A percentile compares a stretch with the other conserved stretches of the same genome.
phyloP scores from a whole-genome alignment of 2,797 vertebrate genomes.

The Phrynocephalus vlangalii region DNA sequence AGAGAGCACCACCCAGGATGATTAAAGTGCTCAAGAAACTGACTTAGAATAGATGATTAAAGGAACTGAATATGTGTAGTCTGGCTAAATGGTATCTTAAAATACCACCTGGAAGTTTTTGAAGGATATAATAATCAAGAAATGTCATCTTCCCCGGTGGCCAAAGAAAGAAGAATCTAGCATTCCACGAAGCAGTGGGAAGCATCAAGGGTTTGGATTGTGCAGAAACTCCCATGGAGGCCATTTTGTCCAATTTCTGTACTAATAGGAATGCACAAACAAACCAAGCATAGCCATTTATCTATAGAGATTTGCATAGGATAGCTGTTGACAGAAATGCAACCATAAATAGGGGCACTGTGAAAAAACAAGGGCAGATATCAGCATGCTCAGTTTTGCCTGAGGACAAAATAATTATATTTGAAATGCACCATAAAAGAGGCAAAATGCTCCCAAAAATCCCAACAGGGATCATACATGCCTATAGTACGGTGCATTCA shows the following conservation, averaged over 20 bases:
- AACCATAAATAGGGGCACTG: not conserved
- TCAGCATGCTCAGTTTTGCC: not conserved
- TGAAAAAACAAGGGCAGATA: not conserved
- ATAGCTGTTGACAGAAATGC: not conserved
- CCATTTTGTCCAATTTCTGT: not conserved
- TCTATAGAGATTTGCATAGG: not conserved
- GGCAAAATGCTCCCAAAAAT: not conserved
- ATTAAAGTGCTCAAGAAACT: slow-evolving; percentile 70
- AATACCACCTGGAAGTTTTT: slow-evolving; percentile 65
- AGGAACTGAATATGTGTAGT: slow-evolving; percentile 71
- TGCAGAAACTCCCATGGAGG: not conserved
- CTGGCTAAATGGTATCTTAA: slow-evolving; percentile 70
- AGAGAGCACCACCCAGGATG: slow-evolving; percentile 61
- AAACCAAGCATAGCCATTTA: no score
- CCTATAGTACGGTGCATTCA: not conserved
- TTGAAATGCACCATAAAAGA: no score
- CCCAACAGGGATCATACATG: not conserved
- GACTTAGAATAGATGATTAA: slow-evolving; percentile 72
- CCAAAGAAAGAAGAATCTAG: slow-evolving; percentile 36
- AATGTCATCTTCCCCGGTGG: slow-evolving; percentile 55
- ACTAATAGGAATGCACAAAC: not conserved
- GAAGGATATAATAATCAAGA: slow-evolving; percentile 57
- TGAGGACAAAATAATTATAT: not conserved
- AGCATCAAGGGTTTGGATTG: slow-evolving; percentile 15
- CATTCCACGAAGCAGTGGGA: not conserved